Evolutionary conservation across 2,113 vertebrate species (phyloP).

Genomic region (Cynoglossus semilaevis): DNA sequence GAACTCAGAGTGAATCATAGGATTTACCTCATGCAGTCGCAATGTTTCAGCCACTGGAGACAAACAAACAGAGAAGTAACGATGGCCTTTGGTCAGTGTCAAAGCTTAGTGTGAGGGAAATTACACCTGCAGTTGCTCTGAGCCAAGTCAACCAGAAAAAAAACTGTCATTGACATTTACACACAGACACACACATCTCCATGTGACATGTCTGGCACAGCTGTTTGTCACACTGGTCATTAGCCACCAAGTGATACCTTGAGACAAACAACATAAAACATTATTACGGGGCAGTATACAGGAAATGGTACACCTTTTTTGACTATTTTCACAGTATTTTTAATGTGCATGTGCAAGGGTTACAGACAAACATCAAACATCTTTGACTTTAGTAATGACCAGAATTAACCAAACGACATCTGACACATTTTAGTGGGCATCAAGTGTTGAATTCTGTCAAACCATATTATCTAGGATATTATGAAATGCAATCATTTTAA

Average conservation of each 20-base stretch:
- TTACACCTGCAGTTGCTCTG: conserved; percentile 34
- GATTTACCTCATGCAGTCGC: not conserved
- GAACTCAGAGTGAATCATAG: too few relatives aligned
- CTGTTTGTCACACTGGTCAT: conserved; percentile 27
- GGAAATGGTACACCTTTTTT: too few relatives aligned
- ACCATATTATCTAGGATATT: too few relatives aligned
- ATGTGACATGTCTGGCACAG: conserved; percentile 45
- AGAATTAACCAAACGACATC: too few relatives aligned
- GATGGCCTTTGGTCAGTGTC: conserved; percentile 4
- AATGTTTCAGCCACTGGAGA: conserved; percentile 1
- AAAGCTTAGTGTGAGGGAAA: conserved; percentile 22
- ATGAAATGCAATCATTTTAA: too few relatives aligned
- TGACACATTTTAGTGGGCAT: too few relatives aligned
- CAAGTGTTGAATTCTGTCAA: too few relatives aligned
- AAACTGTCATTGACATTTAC: not conserved
- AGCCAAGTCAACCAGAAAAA: conserved; percentile 27
- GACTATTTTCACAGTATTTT: too few relatives aligned
- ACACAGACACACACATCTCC: conserved; percentile 19
- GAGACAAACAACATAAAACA: conserved; percentile 29
- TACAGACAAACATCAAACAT: too few relatives aligned
- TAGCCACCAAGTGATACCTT: conserved; percentile 15
- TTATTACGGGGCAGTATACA: not conserved
- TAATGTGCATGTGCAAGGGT: too few relatives aligned
- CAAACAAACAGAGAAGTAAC: conserved; percentile 9
- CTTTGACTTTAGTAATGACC: too few relatives aligned